These are phyloP conservation scores for Pachydiplax longipennis DNA, from an alignment of 2,888 invertebrate genomes.

Conservation along the genomic window DNA sequence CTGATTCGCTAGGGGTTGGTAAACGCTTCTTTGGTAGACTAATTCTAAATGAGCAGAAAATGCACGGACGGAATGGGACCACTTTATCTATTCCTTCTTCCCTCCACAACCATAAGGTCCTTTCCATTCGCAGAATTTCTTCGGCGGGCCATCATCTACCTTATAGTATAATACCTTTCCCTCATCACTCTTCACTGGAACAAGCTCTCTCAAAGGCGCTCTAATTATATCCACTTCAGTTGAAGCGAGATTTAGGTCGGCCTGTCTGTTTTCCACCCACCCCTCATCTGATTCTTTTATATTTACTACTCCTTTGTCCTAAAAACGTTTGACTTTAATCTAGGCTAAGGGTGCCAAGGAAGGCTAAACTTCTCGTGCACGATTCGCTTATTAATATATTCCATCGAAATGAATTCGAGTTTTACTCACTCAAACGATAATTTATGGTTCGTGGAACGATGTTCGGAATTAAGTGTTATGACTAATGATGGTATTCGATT, in stretches of 20 bases:
- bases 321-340: background rate
- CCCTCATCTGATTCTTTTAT: background rate
- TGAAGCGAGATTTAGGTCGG: slow-evolving; percentile 23
- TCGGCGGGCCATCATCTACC: background rate
- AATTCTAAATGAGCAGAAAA: background rate
- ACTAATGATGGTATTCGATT: too few relatives aligned
- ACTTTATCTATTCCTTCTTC: background rate
- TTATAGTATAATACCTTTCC: background rate
- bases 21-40: background rate
- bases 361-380: background rate
- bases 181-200: slow-evolving; percentile 15
- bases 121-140: background rate
- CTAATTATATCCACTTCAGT: slow-evolving; percentile 30
- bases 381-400: background rate
- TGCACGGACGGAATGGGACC: background rate
- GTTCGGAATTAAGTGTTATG: too few relatives aligned
- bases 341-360: background rate
- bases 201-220: background rate
- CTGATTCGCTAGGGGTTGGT: too few relatives aligned
- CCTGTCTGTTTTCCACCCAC: slow-evolving; percentile 3
- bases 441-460: too few relatives aligned
- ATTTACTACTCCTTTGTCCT: slow-evolving; percentile 7
- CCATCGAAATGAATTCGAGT: background rate
- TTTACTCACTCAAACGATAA: background rate
- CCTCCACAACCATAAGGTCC: background rate